Base-by-base conservation (phyloP, 1,140 invertebrate species). In the Drosophila pseudoobscura region DNA sequence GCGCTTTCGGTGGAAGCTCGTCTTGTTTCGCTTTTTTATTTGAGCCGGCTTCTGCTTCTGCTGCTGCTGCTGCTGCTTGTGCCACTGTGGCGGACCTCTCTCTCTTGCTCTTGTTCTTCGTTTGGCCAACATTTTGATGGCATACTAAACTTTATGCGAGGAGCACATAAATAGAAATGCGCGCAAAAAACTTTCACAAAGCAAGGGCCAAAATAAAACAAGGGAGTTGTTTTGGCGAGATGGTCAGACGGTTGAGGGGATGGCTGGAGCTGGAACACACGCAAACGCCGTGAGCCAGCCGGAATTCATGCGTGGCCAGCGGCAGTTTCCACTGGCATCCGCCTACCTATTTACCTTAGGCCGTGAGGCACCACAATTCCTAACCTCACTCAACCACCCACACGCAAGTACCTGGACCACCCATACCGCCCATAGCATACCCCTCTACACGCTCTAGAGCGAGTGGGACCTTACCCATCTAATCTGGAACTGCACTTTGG, bases 81-180 rank as follows among this genome's bases (percentile, higher is more conserved):
- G 45, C 13, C 43, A 26, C 56, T 65, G 35, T 44, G 58, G 62
- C 60, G 39, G 24, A 24, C 56, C 52, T 26, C 24, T 26, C 24
- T 24, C 24, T 60, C 52, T 11, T 22, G 24, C 29, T 22, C 9
- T 20, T 5, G 20, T 47, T 47, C 13, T 69, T 64, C 43, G 26
- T 53, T 20, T 29, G 45, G 45, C 66, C 66, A 70, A 35, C 66
- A 65, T 71, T 83, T 85, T 87, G 71, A 88, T 88, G 83, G 83
- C 60, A 60, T 51, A 75, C 62, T 88, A 88, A 87, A 88, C 65
- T 87, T 87, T 83, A 87, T 87, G 78, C 71, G 75, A 51, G 63
- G 60, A 78, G 73, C 83, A 79, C 83, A 79, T 83, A 88, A 87
- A 87, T 88, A 88, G 78, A 88, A 87, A 72, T 75, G 78, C 75